A percentile compares a stretch with the other conserved stretches of the same genome.
Evolutionary conservation across 2,888 invertebrate species (phyloP).

Genomic region (Heliconius hortense): DNA sequence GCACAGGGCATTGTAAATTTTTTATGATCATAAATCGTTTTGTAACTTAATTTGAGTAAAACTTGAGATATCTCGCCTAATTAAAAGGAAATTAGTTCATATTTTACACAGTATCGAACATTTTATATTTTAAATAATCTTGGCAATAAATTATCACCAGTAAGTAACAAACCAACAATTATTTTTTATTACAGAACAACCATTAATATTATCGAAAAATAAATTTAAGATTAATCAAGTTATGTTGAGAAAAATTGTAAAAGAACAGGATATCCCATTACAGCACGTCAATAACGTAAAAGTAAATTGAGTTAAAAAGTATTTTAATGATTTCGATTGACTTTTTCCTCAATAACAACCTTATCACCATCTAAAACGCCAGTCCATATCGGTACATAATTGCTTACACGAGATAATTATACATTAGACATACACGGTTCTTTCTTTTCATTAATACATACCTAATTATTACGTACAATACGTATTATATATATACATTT

Average conservation of each 20-base stretch:
- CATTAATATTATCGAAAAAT: slow-evolving; percentile 18
- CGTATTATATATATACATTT: too few relatives aligned
- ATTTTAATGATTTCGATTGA: slow-evolving; percentile 9
- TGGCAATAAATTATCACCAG: slow-evolving; percentile 12
- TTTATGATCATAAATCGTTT: not conserved
- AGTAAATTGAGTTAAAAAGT: slow-evolving; percentile 2
- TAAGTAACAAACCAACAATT: not conserved
- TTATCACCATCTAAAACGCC: not conserved
- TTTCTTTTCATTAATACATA: too few relatives aligned
- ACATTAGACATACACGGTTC: not conserved
- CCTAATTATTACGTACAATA: too few relatives aligned
- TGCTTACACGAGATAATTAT: not conserved
- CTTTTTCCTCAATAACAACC: slow-evolving; percentile 7
- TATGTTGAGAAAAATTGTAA: slow-evolving; percentile 6
- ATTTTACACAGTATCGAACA: slow-evolving; percentile 1
- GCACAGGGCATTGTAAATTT: slow-evolving; percentile 2
- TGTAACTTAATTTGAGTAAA: not conserved
- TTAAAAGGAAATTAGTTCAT: slow-evolving; percentile 6
- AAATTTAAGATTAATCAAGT: not conserved
- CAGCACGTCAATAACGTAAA: not conserved
- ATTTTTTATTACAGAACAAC: slow-evolving; percentile 8
- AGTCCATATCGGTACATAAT: not conserved
- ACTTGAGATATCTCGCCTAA: not conserved
- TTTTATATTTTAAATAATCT: slow-evolving; percentile 11
- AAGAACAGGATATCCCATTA: slow-evolving; percentile 1